Percentiles rank a stretch among this genome's conserved stretches.
Evolutionary conservation across 2,797 vertebrate species (phyloP).

Genomic region (Pseudochirops corinnae): DNA sequence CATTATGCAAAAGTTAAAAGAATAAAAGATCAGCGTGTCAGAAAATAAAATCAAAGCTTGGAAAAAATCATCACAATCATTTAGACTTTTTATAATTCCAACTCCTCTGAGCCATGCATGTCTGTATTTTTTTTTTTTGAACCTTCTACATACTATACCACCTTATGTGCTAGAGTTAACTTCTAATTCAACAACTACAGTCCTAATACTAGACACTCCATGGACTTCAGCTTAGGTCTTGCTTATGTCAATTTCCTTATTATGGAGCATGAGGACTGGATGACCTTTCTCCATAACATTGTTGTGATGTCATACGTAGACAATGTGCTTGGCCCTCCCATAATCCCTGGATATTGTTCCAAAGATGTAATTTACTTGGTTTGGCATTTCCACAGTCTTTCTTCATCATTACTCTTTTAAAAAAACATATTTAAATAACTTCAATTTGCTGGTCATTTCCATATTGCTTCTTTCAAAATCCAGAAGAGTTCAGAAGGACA

Average conservation of each 20-base stretch:
- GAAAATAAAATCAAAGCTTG: constrained; percentile 78
- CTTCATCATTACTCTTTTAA: constrained; percentile 78
- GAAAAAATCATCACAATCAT: constrained; percentile 76
- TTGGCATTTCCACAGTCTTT: constrained; percentile 86
- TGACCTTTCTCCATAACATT: constrained; percentile 59
- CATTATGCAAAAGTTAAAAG: constrained; percentile 43
- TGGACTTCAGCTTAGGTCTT: constrained; percentile 63
- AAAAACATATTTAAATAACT: constrained; percentile 82
- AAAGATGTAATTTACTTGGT: constrained; percentile 83
- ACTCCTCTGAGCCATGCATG: constrained; percentile 61
- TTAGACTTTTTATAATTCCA: constrained; percentile 81
- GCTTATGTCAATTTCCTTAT: constrained; percentile 69
- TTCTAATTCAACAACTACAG: constrained; percentile 65
- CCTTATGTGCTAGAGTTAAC: constrained; percentile 78
- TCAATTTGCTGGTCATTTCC: constrained; percentile 89
- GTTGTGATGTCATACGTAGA: constrained; percentile 70
- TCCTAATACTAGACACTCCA: constrained; percentile 62
- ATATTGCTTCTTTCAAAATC: constrained; percentile 91
- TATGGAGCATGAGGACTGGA: constrained; percentile 65
- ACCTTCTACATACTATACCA: constrained; percentile 51
- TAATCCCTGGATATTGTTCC: constrained; percentile 71
- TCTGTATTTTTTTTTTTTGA: constrained; percentile 68
- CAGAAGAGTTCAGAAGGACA: constrained; percentile 85
- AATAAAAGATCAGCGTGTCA: constrained; percentile 66
- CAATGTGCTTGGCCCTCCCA: constrained; percentile 68